Evolutionary conservation across 2,888 invertebrate species (phyloP).

Genomic region (Chesias legatella): DNA sequence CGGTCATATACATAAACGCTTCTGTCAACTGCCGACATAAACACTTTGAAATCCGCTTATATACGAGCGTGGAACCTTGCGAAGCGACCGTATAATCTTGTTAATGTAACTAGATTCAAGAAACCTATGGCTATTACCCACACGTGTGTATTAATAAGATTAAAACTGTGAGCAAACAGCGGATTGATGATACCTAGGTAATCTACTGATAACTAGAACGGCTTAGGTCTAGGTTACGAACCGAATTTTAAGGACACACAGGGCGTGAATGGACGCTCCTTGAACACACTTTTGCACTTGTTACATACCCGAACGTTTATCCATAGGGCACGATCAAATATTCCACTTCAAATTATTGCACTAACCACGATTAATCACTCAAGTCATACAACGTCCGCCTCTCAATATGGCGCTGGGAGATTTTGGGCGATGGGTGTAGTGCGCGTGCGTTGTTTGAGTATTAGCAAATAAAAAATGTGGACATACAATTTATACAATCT

Average conservation of each 20-base stretch:
- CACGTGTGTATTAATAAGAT: constrained; percentile 85
- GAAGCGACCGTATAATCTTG: constrained; percentile 84
- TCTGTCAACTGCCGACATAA: constrained; percentile 83
- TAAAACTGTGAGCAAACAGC: constrained; percentile 82
- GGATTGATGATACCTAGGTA: constrained; percentile 80
- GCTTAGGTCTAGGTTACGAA: constrained; percentile 83
- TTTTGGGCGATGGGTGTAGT: constrained; percentile 79
- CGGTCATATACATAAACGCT: constrained; percentile 83
- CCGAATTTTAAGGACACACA: constrained; percentile 56
- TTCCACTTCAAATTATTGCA: constrained; percentile 79
- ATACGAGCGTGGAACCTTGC: constrained; percentile 81
- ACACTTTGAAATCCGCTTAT: constrained; percentile 81
- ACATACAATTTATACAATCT: constrained; percentile 44
- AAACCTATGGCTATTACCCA: constrained; percentile 84
- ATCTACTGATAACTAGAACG: constrained; percentile 82
- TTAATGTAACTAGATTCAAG: constrained; percentile 90
- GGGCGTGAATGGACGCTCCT: constrained; percentile 45
- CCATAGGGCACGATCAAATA: constrained; percentile 80
- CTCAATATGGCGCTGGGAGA: constrained; percentile 87
- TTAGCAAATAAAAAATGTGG: constrained; percentile 62
- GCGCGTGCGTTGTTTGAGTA: constrained; percentile 78
- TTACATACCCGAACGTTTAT: constrained; percentile 81
- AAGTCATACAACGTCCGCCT: constrained; percentile 85
- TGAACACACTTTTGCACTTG: constrained; percentile 56
- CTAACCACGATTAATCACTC: constrained; percentile 79